A percentile compares a stretch with the other conserved stretches of the same genome.
These are phyloP conservation scores for Dolomedes plantarius DNA, from an alignment of 2,888 invertebrate species.

Conservation along the genomic window DNA sequence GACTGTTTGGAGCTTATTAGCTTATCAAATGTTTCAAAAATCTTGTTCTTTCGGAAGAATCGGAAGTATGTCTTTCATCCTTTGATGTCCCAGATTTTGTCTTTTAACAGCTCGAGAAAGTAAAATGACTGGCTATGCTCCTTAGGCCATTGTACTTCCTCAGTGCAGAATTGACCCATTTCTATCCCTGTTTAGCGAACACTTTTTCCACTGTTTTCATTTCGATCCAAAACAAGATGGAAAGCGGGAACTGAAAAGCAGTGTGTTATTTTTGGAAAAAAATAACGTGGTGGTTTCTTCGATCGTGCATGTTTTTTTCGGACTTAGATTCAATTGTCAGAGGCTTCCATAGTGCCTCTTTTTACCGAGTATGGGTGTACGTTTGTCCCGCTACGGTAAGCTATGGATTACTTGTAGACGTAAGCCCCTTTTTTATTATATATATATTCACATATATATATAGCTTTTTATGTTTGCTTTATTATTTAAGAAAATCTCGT, in stretches of 20 bases:
- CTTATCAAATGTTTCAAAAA: too few relatives aligned
- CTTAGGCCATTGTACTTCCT: constrained; percentile 26
- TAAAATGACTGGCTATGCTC: constrained; percentile 2
- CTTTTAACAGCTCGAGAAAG: neutral
- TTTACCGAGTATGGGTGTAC: constrained; percentile 62
- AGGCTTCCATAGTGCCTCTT: neutral
- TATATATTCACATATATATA: constrained; percentile 24
- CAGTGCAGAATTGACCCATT: constrained; percentile 32
- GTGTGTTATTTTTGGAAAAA: constrained; percentile 44
- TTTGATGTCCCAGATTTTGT: constrained; percentile 2
- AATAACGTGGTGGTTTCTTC: neutral
- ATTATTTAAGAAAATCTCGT: too few relatives aligned
- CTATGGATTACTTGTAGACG: constrained; percentile 69
- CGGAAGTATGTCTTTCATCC: neutral
- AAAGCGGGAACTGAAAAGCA: constrained; percentile 36
- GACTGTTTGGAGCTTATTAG: too few relatives aligned
- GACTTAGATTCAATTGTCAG: neutral
- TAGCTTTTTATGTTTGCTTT: constrained; percentile 14
- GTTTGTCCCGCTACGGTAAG: constrained; percentile 66
- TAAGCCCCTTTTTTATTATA: constrained; percentile 45
- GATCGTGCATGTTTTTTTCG: neutral
- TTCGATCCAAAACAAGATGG: constrained; percentile 24
- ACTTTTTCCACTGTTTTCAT: constrained; percentile 27
- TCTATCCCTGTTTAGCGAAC: constrained; percentile 9
- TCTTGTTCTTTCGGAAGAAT: neutral